Conservation (phyloP, 2,113 vertebrate species). For the Calyptomena viridis region DNA sequence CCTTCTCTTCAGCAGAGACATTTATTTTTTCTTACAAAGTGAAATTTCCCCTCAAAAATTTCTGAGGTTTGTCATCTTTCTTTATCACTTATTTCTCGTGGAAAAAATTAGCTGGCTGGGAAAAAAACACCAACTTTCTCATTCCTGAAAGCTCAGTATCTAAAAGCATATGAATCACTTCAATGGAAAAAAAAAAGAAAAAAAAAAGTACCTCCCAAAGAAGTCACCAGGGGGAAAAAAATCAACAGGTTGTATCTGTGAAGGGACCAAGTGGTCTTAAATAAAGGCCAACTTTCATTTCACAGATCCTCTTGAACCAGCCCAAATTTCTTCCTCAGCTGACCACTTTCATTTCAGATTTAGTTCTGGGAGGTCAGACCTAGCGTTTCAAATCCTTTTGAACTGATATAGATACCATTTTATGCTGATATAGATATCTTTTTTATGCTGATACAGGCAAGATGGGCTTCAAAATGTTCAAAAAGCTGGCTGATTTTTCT, state of each 20-base stretch:
- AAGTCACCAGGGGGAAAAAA: neutral
- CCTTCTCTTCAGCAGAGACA: neutral
- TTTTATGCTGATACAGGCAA: neutral
- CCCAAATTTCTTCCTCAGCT: neutral
- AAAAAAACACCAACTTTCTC: neutral
- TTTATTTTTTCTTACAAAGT: neutral
- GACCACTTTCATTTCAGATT: neutral
- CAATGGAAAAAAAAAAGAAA: neutral
- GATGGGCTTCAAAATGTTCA: neutral
- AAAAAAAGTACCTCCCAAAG: neutral
- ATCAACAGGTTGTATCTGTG: neutral
- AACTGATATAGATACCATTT: neutral
- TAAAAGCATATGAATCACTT: neutral
- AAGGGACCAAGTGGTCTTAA: neutral
- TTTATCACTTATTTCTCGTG: neutral
- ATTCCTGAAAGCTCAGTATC: neutral
- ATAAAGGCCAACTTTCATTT: neutral
- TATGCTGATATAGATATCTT: neutral
- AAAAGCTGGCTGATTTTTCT: neutral
- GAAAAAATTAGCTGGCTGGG: neutral
- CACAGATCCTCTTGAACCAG: neutral
- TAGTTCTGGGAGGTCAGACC: neutral
- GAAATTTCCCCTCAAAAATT: neutral
- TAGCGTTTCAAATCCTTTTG: neutral
- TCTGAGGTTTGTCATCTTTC: neutral